A percentile compares a stretch with the other conserved stretches of the same genome.
These are phyloP conservation scores for Oryzias curvinotus DNA, from an alignment of 2,113 vertebrate species.

Conservation along the genomic window DNA sequence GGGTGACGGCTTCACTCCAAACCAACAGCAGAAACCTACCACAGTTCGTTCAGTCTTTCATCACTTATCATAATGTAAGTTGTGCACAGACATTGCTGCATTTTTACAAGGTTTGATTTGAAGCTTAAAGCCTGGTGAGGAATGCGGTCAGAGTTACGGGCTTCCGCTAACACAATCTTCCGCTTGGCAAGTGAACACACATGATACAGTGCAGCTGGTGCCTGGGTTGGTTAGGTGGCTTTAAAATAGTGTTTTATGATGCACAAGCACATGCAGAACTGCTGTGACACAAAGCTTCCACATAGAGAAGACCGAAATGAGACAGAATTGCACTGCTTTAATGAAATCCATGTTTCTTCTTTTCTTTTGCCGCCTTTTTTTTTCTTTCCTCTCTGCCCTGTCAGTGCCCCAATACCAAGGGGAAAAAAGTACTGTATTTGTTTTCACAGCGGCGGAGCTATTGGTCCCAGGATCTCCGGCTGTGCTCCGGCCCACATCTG, in stretches of 20 bases:
- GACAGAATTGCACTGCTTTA: background rate
- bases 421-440: constrained; percentile 44
- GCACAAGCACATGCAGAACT: constrained; percentile 24
- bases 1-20: constrained; percentile 48
- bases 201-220: constrained; percentile 59
- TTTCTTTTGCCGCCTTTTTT: background rate
- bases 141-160: constrained; percentile 63
- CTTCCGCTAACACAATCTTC: constrained; percentile 62
- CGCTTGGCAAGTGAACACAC: constrained; percentile 33
- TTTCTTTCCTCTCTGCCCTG: constrained; percentile 8
- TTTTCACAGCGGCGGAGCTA: constrained; percentile 50
- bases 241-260: constrained; percentile 50
- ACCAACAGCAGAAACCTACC: constrained; percentile 51
- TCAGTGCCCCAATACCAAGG: constrained; percentile 27
- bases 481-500: constrained; percentile 60
- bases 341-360: constrained; percentile 17
- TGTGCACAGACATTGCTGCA: constrained; percentile 39
- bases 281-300: constrained; percentile 30
- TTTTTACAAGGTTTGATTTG: constrained; percentile 66
- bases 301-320: constrained; percentile 6
- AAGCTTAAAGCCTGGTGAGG: constrained; percentile 37
- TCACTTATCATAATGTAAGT: constrained; percentile 58
- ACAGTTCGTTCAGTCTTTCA: constrained; percentile 54
- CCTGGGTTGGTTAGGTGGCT: constrained; percentile 59
- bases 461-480: constrained; percentile 60